Evolutionary conservation across 2,797 vertebrate genomes (phyloP).

Genomic region (Amphiprion clarkii): DNA sequence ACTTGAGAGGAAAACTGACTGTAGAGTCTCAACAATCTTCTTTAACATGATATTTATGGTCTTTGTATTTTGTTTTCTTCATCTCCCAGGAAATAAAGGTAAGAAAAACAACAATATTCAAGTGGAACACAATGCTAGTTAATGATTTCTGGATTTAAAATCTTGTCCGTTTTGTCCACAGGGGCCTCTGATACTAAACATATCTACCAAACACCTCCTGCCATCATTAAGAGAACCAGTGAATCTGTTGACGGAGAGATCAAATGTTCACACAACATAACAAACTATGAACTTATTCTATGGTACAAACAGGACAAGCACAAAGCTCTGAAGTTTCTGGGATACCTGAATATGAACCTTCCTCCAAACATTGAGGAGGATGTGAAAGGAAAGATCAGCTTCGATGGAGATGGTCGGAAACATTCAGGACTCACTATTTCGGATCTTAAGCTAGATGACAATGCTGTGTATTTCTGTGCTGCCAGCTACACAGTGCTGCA

Average conservation of each 20-base stretch:
- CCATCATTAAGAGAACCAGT: conserved; percentile 10
- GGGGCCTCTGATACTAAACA: background rate
- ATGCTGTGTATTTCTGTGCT: conserved; percentile 67
- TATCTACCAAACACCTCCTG: conserved; percentile 41
- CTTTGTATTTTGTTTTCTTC: too few species aligned
- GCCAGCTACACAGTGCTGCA: conserved; percentile 60
- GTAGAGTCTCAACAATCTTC: too few species aligned
- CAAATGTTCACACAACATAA: conserved; percentile 42
- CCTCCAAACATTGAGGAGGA: conserved; percentile 13
- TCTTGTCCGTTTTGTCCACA: background rate
- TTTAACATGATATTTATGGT: too few species aligned
- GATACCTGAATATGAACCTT: background rate
- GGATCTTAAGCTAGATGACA: conserved; percentile 37
- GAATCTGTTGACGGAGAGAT: conserved; percentile 39
- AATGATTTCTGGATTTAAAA: fast-evolving
- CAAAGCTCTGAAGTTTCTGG: conserved; percentile 33
- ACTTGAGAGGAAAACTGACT: too few species aligned
- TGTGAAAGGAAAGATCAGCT: conserved; percentile 31
- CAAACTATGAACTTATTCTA: conserved; percentile 25
- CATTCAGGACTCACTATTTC: conserved; percentile 37
- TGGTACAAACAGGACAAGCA: conserved; percentile 65
- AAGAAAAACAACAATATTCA: too few species aligned
- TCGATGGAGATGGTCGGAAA: conserved; percentile 30
- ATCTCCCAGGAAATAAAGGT: too few species aligned
- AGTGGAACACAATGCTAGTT: too few species aligned